Conservation (phyloP, 1,140 invertebrate species). For the Aphaenogaster ashmeadi region DNA sequence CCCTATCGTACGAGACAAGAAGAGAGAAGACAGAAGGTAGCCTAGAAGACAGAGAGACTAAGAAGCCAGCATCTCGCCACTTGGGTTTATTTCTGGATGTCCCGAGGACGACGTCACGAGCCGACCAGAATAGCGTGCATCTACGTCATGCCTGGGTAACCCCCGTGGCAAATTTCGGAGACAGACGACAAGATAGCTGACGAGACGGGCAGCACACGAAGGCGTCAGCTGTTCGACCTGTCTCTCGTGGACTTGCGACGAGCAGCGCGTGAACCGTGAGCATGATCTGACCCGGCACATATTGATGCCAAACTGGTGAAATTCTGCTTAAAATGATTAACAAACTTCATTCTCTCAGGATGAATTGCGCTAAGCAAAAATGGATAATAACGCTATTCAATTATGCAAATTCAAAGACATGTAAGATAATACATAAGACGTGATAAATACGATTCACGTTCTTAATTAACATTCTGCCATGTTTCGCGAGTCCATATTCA, state of each 20-base stretch:
- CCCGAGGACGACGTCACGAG: constrained; percentile 78
- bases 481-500: constrained; percentile 12
- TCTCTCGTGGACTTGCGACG: constrained; percentile 64
- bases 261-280: constrained; percentile 49
- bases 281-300: constrained; percentile 49
- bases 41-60: constrained; percentile 62
- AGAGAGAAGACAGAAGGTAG: constrained; percentile 64
- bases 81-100: constrained; percentile 78
- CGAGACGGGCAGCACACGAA: constrained; percentile 7
- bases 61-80: constrained; percentile 67
- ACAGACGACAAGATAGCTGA: constrained; percentile 44
- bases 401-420: background rate
- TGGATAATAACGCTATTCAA: background rate
- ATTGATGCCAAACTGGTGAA: constrained; percentile 70
- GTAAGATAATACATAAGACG: background rate
- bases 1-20: background rate
- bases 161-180: constrained; percentile 70
- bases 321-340: constrained; percentile 29
- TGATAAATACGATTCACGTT: background rate
- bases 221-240: constrained; percentile 70
- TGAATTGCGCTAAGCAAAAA: background rate
- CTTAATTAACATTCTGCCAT: constrained; percentile 12
- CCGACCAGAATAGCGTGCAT: constrained; percentile 77
- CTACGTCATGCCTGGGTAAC: constrained; percentile 80
- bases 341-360: background rate